These are phyloP conservation scores for Tyria jacobaeae DNA, from an alignment of 2,888 invertebrate genomes.

Conservation along the genomic window DNA sequence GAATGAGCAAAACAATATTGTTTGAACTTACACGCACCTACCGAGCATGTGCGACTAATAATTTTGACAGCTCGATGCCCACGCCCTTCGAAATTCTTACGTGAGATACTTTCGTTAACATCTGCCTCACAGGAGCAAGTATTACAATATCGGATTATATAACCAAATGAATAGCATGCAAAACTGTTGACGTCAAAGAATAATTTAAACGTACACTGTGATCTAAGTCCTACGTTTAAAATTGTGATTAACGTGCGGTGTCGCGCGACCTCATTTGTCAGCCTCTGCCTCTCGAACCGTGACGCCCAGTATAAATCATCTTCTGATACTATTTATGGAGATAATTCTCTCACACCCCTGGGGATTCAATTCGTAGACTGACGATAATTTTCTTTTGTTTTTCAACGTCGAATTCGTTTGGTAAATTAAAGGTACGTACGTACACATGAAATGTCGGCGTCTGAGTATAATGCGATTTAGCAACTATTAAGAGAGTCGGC, in stretches of 20 bases:
- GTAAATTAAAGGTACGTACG: constrained; percentile 30
- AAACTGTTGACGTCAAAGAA: constrained; percentile 50
- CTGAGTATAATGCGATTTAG: constrained; percentile 63
- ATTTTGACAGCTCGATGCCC: constrained; percentile 61
- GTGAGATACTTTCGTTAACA: constrained; percentile 24
- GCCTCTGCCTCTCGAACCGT: constrained; percentile 55
- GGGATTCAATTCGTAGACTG: constrained; percentile 54
- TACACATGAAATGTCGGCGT: constrained; percentile 41
- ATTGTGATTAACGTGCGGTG: constrained; percentile 58
- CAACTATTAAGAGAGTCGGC: constrained; percentile 60
- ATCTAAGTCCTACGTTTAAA: constrained; percentile 50
- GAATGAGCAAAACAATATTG: constrained; percentile 52
- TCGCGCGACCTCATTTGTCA: constrained; percentile 65
- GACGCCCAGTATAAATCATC: constrained; percentile 63
- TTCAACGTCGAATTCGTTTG: constrained; percentile 42
- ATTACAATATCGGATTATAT: constrained; percentile 28
- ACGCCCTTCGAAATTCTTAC: constrained; percentile 39
- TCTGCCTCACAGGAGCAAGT: constrained; percentile 11
- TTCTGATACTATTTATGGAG: constrained; percentile 66
- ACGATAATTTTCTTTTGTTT: constrained; percentile 57
- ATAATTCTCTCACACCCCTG: constrained; percentile 55
- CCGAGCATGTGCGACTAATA: constrained; percentile 43
- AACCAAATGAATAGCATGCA: constrained; percentile 5
- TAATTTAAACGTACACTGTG: constrained; percentile 34
- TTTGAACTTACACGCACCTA: constrained; percentile 51